A percentile compares a stretch with the other conserved stretches of the same genome.
Evolutionary conservation across 2,888 invertebrate genomes (phyloP).

Genomic region (Stenichneumon culpator): DNA sequence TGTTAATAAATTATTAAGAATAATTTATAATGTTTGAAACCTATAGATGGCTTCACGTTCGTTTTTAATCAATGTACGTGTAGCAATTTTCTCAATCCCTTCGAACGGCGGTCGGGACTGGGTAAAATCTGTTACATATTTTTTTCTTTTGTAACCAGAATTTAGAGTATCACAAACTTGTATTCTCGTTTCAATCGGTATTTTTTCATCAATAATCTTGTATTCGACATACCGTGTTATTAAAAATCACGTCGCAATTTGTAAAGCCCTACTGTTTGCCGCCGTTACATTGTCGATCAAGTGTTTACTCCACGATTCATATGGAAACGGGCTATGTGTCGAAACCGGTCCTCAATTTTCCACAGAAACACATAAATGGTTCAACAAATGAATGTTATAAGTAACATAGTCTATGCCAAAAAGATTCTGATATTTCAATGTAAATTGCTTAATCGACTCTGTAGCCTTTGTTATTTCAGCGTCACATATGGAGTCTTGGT

Average conservation of each 20-base stretch:
- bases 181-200: background rate
- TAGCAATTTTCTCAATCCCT: background rate
- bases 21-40: too few relatives aligned
- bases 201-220: background rate
- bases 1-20: too few relatives aligned
- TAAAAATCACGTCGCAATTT: background rate
- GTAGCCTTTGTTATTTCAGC: background rate
- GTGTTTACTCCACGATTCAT: too few relatives aligned
- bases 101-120: background rate
- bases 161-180: background rate
- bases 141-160: background rate
- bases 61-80: background rate
- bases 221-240: background rate
- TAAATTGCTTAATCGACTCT: background rate
- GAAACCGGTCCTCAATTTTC: background rate
- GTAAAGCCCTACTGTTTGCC: background rate
- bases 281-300: too few relatives aligned
- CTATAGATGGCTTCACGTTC: background rate
- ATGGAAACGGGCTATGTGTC: slow-evolving; percentile 4
- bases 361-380: slow-evolving; percentile 38
- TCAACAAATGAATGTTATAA: slow-evolving; percentile 60
- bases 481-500: slow-evolving; percentile 39
- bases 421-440: background rate
- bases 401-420: slow-evolving; percentile 53
- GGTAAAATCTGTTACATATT: background rate